Evolutionary conservation across 2,113 vertebrate genomes (phyloP).

Genomic region (Malurus elegans): DNA sequence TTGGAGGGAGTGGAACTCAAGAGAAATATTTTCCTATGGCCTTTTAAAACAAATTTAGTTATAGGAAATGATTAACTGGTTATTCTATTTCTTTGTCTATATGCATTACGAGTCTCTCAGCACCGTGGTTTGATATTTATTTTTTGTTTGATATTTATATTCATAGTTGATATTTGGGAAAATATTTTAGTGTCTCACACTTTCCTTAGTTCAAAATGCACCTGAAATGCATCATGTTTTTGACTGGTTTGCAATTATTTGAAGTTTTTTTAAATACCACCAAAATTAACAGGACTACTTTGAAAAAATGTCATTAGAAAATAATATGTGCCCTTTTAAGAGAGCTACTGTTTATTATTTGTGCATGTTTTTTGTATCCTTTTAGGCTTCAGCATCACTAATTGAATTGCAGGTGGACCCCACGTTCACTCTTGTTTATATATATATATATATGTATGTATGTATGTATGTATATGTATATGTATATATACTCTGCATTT

Average conservation of each 20-base stretch:
- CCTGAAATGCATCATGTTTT: not conserved
- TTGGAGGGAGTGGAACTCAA: not conserved
- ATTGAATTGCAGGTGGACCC: slow-evolving; percentile 34
- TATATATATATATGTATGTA: no score
- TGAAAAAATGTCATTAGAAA: slow-evolving; percentile 25
- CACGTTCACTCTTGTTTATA: not conserved
- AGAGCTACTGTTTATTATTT: slow-evolving; percentile 37
- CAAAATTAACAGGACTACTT: slow-evolving; percentile 40
- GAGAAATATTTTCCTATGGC: not conserved
- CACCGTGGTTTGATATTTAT: not conserved
- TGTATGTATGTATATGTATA: no score
- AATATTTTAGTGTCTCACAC: slow-evolving; percentile 15
- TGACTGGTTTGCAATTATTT: slow-evolving; percentile 33
- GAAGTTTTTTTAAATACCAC: slow-evolving; percentile 50
- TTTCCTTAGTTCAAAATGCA: slow-evolving; percentile 48
- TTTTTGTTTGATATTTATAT: slow-evolving; percentile 2
- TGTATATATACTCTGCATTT: not conserved
- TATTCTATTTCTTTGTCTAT: not conserved
- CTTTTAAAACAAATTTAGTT: not conserved
- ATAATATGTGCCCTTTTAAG: not conserved
- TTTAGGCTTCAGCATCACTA: slow-evolving; percentile 50
- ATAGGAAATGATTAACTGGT: slow-evolving; percentile 10
- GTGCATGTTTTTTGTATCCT: slow-evolving; percentile 16
- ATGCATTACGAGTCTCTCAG: not conserved
- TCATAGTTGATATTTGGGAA: slow-evolving; percentile 15